Conservation (phyloP, 2,888 invertebrate genomes). For the Operophtera brumata region DNA sequence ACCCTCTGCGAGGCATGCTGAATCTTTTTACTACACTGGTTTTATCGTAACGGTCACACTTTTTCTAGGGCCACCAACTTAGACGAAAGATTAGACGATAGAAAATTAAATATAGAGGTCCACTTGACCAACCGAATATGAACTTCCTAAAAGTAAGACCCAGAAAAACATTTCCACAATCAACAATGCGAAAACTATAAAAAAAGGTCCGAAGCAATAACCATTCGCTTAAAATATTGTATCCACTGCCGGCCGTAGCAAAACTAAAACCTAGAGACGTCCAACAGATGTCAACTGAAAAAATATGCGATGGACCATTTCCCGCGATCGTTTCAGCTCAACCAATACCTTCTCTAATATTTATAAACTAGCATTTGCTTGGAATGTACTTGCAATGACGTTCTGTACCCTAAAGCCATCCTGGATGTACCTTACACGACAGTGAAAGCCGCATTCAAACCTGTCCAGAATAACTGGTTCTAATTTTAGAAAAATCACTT, state of each 20-base stretch:
- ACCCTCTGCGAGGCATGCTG: neutral
- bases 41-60: neutral
- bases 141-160: neutral
- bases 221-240: slow-evolving; percentile 9
- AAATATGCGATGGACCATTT: slow-evolving; percentile 32
- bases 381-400: too few species aligned
- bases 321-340: slow-evolving; percentile 25
- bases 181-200: slow-evolving; percentile 16
- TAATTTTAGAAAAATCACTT: too few species aligned
- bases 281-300: slow-evolving; percentile 25
- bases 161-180: slow-evolving; percentile 7
- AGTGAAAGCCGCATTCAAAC: too few species aligned
- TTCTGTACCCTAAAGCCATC: too few species aligned
- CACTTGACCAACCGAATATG: neutral
- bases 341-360: slow-evolving; percentile 18
- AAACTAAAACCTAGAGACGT: slow-evolving; percentile 11
- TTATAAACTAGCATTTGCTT: neutral
- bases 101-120: too few species aligned
- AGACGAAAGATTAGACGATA: too few species aligned
- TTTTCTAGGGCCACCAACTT: too few species aligned
- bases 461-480: too few species aligned
- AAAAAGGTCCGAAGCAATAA: slow-evolving; percentile 15
- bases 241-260: slow-evolving; percentile 5
- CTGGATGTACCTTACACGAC: too few species aligned
- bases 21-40: neutral